phyloP scores from a whole-genome alignment of 1,140 invertebrate species.

The Odontomachus brunneus region DNA sequence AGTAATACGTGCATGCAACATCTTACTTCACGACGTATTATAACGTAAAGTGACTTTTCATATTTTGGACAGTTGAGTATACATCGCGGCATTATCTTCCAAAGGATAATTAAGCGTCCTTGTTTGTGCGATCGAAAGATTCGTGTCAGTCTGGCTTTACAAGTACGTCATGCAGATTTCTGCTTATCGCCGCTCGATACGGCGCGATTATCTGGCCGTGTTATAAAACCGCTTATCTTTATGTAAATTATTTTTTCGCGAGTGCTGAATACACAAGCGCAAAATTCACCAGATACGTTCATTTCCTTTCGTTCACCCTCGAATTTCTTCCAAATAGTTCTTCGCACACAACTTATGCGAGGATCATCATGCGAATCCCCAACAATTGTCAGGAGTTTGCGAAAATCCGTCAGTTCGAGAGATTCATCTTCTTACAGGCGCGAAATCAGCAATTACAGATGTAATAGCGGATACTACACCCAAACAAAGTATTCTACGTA shows the following conservation, averaged over 20 bases:
- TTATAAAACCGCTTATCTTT: slow-evolving; percentile 24
- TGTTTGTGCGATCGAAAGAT: slow-evolving; percentile 37
- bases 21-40: too few species aligned
- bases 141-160: not conserved
- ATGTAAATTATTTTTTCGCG: slow-evolving; percentile 21
- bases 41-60: slow-evolving; percentile 4
- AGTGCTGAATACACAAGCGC: not conserved
- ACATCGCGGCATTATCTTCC: slow-evolving; percentile 34
- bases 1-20: too few species aligned
- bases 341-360: too few species aligned
- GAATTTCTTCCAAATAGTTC: too few species aligned
- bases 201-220: not conserved
- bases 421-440: too few species aligned
- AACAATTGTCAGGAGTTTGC: too few species aligned
- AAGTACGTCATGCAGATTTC: slow-evolving; percentile 28
- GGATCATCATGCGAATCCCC: too few species aligned
- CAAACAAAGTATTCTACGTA: too few species aligned
- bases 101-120: slow-evolving; percentile 22
- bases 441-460: too few species aligned
- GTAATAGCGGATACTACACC: too few species aligned
- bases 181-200: slow-evolving; percentile 9
- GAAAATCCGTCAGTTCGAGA: too few species aligned
- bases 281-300: not conserved
- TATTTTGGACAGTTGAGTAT: slow-evolving; percentile 42
- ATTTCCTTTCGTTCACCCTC: too few species aligned